Percentiles rank a stretch among this genome's conserved stretches.
These are phyloP conservation scores for Alca torda DNA, from an alignment of 2,797 vertebrate species.

Conservation along the genomic window DNA sequence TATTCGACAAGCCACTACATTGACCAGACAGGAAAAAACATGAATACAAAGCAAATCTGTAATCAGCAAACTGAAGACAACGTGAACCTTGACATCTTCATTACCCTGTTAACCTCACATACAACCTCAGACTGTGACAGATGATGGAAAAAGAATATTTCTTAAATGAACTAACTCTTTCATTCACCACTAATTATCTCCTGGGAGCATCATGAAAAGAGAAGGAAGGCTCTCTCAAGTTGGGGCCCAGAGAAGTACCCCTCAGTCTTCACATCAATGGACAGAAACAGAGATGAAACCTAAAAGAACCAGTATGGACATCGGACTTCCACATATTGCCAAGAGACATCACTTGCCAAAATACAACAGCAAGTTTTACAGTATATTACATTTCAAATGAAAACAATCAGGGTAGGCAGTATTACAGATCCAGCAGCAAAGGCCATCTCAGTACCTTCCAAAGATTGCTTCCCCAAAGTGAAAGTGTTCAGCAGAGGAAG, in stretches of 20 bases:
- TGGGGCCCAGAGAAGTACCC: neutral
- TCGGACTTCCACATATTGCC: neutral
- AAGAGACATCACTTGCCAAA: accelerated
- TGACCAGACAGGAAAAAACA: neutral
- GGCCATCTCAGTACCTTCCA: neutral
- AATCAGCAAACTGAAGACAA: neutral
- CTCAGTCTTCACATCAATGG: neutral
- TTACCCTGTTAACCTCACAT: neutral
- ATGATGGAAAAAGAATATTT: neutral
- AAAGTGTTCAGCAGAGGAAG: neutral
- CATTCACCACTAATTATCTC: neutral
- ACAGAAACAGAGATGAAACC: neutral
- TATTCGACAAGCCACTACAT: neutral
- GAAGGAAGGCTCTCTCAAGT: neutral
- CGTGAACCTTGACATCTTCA: neutral
- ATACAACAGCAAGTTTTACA: neutral
- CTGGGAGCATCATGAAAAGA: neutral
- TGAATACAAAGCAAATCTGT: neutral
- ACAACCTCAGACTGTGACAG: neutral
- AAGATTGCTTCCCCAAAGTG: neutral
- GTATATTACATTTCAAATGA: neutral
- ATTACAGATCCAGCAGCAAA: neutral
- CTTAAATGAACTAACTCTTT: neutral
- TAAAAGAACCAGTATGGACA: neutral
- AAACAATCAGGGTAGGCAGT: neutral